A percentile compares a stretch with the other conserved stretches of the same genome.
Conservation (phyloP, 2,888 invertebrate species). For the Eilema caniola region DNA sequence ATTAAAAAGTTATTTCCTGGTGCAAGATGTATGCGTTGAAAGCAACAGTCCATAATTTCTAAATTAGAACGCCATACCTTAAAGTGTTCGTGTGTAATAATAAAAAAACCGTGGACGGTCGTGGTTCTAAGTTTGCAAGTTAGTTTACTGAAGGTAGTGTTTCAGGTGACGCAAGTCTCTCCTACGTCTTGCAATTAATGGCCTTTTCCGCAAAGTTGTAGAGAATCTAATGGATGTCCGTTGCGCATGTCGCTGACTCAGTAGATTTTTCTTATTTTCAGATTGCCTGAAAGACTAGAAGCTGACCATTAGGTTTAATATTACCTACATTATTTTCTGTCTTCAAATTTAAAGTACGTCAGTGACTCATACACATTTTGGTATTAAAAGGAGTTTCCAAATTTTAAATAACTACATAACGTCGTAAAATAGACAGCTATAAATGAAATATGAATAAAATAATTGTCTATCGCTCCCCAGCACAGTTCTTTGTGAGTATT, state of each 20-base stretch:
- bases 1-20: constrained; percentile 12
- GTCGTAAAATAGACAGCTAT: neutral
- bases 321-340: neutral
- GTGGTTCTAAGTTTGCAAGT: constrained; percentile 38
- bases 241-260: constrained; percentile 46
- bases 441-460: constrained; percentile 42
- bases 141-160: constrained; percentile 45
- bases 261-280: constrained; percentile 36
- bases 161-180: constrained; percentile 48
- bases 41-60: constrained; percentile 22
- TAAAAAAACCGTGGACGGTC: neutral
- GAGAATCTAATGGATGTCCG: constrained; percentile 60
- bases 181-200: constrained; percentile 58
- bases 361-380: neutral
- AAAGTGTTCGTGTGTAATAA: neutral
- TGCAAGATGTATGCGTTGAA: constrained; percentile 24
- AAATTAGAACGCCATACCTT: constrained; percentile 12
- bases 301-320: constrained; percentile 14
- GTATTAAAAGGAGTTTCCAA: neutral
- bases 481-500: constrained; percentile 16
- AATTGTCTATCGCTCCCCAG: constrained; percentile 21
- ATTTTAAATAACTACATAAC: neutral
- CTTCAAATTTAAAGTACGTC: neutral
- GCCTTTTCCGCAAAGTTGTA: constrained; percentile 55
- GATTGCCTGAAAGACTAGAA: constrained; percentile 27